Evolutionary conservation across 2,888 invertebrate genomes (phyloP).

Genomic region (Smittia sp.): DNA sequence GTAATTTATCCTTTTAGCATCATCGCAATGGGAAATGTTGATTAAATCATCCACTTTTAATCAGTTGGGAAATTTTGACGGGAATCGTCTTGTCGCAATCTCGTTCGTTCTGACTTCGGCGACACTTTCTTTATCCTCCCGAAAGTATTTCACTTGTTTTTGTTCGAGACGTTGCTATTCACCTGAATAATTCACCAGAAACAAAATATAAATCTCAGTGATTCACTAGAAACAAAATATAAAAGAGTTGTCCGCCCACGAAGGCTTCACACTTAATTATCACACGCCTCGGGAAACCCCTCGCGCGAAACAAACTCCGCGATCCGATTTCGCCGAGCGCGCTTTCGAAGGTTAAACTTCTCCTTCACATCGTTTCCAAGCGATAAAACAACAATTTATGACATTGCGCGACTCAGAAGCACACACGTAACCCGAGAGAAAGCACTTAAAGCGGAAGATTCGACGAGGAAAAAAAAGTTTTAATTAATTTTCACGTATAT

Average conservation of each 20-base stretch:
- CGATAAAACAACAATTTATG: neutral
- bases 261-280: no score
- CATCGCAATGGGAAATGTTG: constrained; percentile 36
- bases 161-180: constrained; percentile 5
- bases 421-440: neutral
- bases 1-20: constrained; percentile 41
- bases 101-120: neutral
- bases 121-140: neutral
- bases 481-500: constrained; percentile 18
- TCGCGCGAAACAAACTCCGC: no score
- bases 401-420: neutral
- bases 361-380: neutral
- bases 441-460: neutral
- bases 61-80: constrained; percentile 15
- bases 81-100: neutral
- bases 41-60: constrained; percentile 42
- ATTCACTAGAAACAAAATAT: no score
- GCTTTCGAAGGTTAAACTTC: no score
- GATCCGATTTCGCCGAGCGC: no score
- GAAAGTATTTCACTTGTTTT: neutral
- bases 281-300: no score
- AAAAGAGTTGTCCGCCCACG: no score
- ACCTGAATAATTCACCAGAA: neutral
- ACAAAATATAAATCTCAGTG: no score
- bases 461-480: neutral